phyloP scores from a whole-genome alignment of 2,888 invertebrate genomes.

The Chloroclysta siterata region DNA sequence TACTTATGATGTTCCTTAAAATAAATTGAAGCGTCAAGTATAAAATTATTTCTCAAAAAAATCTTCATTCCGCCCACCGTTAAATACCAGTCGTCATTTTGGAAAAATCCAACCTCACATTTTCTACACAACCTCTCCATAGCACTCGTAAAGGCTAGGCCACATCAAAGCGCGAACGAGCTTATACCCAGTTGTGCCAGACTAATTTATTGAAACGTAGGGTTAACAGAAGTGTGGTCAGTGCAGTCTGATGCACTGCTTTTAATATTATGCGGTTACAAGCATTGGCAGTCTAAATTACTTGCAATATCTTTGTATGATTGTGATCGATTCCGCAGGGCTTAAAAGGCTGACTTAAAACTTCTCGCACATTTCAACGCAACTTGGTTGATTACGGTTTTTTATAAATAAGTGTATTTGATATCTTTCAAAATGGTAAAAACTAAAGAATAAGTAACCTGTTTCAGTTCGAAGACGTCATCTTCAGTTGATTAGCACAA shows the following conservation, averaged over 20 bases:
- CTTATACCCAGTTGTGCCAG: conserved; percentile 15
- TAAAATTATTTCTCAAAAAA: too few species aligned
- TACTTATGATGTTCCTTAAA: too few species aligned
- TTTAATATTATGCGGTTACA: conserved; percentile 15
- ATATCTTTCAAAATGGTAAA: too few species aligned
- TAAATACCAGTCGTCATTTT: too few species aligned
- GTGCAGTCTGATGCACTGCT: conserved; percentile 23
- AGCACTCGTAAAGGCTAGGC: conserved; percentile 3
- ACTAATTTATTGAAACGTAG: conserved; percentile 28
- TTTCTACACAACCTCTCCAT: not conserved
- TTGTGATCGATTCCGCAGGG: too few species aligned
- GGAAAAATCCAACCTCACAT: not conserved
- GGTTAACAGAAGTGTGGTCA: conserved; percentile 18
- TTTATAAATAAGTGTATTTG: too few species aligned
- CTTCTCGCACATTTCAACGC: too few species aligned
- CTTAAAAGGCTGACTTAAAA: too few species aligned
- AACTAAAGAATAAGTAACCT: conserved; percentile 24
- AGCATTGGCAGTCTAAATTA: not conserved
- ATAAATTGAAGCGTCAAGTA: too few species aligned
- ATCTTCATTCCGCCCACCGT: too few species aligned
- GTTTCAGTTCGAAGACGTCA: conserved; percentile 32
- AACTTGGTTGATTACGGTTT: too few species aligned
- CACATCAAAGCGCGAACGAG: conserved; percentile 25
- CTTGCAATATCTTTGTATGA: not conserved
- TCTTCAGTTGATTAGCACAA: conserved; percentile 41